Evolutionary conservation across 2,888 invertebrate species (phyloP), one percentile per base, ranked within the genome.

Genomic region (Ophion ventricosus): DNA sequence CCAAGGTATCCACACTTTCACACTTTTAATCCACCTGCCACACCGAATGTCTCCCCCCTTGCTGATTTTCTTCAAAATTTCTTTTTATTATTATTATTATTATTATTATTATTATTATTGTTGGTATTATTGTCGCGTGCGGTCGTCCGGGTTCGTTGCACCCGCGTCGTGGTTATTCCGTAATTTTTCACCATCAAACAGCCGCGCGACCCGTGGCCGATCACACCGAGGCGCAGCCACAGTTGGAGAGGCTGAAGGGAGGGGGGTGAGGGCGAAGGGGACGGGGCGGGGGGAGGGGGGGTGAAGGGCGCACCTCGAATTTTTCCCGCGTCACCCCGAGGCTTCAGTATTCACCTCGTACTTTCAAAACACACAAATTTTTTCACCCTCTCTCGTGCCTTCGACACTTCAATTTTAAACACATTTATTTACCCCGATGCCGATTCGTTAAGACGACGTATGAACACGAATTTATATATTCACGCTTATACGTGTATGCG

Each of bases 1-100:
- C 93, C 91, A 92, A 91, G 93, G 93, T 93, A 93, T 93, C 93
- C 93, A 93, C 93, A 93, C 93, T 93, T 93, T 91, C 91, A 92
- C 93, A 93, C 93, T 93, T 92, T 89, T 91, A 88, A 89, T 90
- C 90, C 92, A 92, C 92, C 91, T 88, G 87, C 88, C 89, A 87
- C 90, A 90, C 91, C 88, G 87, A 90, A 88, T 85, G 70, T 80
- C 76, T 25, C 80, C 83, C 40, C 77, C 78, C 67, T 63, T 77
- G 80, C 70, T 72, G 26, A 63, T 35, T 35, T 57, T 59, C 54
- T 73, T 35, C 10, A 43, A 14, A 40, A 7, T 5, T 75, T 20
- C 29, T 83, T 57, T 25, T 73, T 61, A 1, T 76, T 69, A 26
- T 74, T 40, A 29, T 67, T 67, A 23, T 61, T 14, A 5, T 10